Conservation (phyloP, 2,797 vertebrate genomes). For the Pangasius djambal region DNA sequence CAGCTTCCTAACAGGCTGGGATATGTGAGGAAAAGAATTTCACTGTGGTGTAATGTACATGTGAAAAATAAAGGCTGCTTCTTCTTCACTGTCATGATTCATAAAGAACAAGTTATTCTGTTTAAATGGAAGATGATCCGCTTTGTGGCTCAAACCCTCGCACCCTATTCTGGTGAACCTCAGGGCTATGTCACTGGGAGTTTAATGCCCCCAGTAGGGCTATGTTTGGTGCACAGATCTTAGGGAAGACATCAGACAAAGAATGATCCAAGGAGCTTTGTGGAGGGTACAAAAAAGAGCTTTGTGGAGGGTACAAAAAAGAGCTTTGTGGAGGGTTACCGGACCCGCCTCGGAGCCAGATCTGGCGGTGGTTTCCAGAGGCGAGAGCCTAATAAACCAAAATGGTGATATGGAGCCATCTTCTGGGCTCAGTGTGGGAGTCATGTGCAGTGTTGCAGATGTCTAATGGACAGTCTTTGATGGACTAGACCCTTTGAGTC, state of each 20-base stretch:
- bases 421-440: background rate
- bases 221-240: background rate
- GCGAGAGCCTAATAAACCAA: background rate
- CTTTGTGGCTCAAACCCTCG: background rate
- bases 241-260: background rate
- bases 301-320: background rate
- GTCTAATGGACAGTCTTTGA: too few relatives aligned
- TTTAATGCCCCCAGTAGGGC: background rate
- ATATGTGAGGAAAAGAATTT: too few relatives aligned
- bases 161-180: background rate
- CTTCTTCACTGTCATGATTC: too few relatives aligned
- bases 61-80: too few relatives aligned
- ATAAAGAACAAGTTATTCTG: background rate
- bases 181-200: background rate
- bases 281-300: background rate
- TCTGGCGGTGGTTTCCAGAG: background rate
- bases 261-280: background rate
- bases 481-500: too few relatives aligned
- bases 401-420: background rate
- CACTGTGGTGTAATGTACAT: too few relatives aligned
- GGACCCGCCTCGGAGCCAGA: background rate
- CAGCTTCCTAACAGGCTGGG: too few relatives aligned
- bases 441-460: background rate
- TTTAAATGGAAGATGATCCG: background rate
- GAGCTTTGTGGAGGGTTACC: background rate